Conservation (phyloP, 1,140 invertebrate genomes). For the Drosophila obscura region DNA sequence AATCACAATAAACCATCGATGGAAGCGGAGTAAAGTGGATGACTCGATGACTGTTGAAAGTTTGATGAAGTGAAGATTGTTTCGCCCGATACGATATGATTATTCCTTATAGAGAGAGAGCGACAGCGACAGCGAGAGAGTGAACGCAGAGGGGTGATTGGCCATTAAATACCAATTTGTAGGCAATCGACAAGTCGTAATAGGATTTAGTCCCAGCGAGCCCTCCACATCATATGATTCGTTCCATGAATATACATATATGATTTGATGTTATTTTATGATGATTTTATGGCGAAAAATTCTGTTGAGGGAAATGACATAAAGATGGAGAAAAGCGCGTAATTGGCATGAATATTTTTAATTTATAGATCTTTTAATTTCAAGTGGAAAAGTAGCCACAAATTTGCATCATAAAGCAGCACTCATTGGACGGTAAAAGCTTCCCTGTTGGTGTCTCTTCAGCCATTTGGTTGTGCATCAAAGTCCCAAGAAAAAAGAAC, state of each 20-base stretch:
- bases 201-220: conserved; percentile 21
- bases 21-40: conserved; percentile 33
- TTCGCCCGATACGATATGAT: conserved; percentile 38
- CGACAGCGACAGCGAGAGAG: too few species aligned
- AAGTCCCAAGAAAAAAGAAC: too few species aligned
- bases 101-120: conserved; percentile 10
- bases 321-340: conserved; percentile 5
- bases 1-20: conserved; percentile 70
- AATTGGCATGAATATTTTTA: conserved; percentile 3
- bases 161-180: conserved; percentile 71
- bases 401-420: too few species aligned
- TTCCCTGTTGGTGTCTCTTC: too few species aligned
- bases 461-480: too few species aligned
- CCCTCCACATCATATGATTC: conserved; percentile 33
- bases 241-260: conserved; percentile 24
- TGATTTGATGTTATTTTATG: conserved; percentile 12
- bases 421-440: too few species aligned
- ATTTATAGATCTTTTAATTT: conserved; percentile 7
- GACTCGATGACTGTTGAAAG: conserved; percentile 61
- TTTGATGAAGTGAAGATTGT: conserved; percentile 75
- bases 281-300: conserved; percentile 32
- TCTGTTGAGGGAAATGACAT: conserved; percentile 10
- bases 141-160: conserved; percentile 3
- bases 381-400: too few species aligned
- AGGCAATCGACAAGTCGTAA: conserved; percentile 56